phyloP scores from a whole-genome alignment of 2,797 vertebrate species.

The Rousettus madagascariensis region DNA sequence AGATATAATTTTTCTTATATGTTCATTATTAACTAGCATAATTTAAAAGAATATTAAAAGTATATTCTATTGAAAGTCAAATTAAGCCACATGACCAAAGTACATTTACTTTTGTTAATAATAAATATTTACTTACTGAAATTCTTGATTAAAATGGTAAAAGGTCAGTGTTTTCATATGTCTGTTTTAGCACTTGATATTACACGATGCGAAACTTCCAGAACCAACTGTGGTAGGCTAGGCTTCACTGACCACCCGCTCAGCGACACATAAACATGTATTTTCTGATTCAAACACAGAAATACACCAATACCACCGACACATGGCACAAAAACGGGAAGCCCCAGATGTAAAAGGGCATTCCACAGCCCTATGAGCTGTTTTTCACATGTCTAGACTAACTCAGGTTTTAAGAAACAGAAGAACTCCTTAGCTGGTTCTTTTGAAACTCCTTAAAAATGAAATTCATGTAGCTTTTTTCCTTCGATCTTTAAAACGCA shows the following conservation, averaged over 20 bases:
- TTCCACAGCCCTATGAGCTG: not conserved
- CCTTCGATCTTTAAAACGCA: conserved; percentile 33
- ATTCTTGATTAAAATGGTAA: not conserved
- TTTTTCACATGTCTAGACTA: not conserved
- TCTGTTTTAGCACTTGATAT: not conserved
- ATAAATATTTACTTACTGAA: not conserved
- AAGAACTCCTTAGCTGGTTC: not conserved
- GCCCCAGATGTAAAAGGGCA: not conserved
- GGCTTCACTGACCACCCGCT: not conserved
- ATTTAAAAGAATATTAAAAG: not conserved
- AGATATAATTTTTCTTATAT: not conserved
- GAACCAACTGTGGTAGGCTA: not conserved
- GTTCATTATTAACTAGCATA: not conserved
- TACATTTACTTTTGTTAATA: not conserved
- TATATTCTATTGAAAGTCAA: not conserved
- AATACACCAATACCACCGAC: not conserved
- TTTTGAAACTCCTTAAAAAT: conserved; percentile 18
- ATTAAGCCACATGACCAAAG: not conserved
- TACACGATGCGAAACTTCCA: not conserved
- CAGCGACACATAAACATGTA: not conserved
- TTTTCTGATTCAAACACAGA: conserved; percentile 13
- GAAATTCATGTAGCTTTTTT: conserved; percentile 35
- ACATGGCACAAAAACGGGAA: not conserved
- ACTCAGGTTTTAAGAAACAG: not conserved
- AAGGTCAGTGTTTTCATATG: not conserved